Evolutionary conservation across 2,113 vertebrate species (phyloP).

Genomic region (Telmatochromis sp.): DNA sequence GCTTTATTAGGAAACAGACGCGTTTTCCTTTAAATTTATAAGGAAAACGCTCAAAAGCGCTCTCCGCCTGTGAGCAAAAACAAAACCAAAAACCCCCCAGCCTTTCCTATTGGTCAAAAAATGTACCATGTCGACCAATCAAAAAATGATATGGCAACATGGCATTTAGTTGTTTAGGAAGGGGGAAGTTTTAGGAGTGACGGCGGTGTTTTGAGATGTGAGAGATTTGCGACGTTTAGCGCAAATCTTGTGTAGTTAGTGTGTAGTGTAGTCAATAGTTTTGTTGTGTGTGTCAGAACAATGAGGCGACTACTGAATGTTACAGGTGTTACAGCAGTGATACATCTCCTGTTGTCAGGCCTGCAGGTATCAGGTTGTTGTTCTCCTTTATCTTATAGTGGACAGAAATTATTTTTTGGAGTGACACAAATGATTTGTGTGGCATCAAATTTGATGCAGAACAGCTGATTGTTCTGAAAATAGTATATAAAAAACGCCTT

Average conservation of each 20-base stretch:
- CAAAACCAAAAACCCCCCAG: neutral
- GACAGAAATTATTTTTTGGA: no score
- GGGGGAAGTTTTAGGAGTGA: neutral
- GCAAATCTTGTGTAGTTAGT: neutral
- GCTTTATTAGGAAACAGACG: accelerated
- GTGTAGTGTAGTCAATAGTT: neutral
- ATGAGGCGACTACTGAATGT: accelerated
- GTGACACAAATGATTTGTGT: accelerated
- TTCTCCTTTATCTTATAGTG: accelerated
- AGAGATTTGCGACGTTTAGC: neutral
- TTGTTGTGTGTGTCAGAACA: neutral
- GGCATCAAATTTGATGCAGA: no score
- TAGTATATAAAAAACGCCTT: accelerated
- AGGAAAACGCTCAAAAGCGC: neutral
- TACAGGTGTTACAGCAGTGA: neutral
- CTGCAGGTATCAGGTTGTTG: neutral
- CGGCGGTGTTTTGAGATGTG: neutral
- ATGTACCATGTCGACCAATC: neutral
- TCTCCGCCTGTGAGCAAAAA: neutral
- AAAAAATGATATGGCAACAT: neutral
- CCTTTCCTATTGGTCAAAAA: neutral
- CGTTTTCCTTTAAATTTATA: neutral
- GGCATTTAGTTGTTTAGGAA: accelerated
- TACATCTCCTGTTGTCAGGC: neutral
- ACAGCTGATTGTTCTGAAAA: no score